Evolutionary conservation across 2,888 invertebrate species (phyloP).

Genomic region (Drosophila mayaguana): DNA sequence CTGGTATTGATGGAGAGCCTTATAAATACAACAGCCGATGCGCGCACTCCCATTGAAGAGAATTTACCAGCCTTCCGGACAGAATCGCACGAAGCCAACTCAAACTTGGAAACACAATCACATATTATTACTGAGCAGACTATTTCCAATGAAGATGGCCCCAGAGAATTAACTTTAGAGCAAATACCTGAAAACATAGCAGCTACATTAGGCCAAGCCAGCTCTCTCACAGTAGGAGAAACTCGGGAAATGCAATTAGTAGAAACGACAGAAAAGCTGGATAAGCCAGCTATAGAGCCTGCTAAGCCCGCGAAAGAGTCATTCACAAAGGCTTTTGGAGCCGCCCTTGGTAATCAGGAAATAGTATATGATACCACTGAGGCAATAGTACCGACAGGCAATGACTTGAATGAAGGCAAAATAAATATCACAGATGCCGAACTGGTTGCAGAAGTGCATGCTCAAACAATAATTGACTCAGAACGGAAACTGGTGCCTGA

Average conservation of each 20-base stretch:
- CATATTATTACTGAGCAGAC: conserved; percentile 87
- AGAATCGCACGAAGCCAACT: conserved; percentile 86
- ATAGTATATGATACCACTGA: conserved; percentile 86
- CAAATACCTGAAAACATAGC: conserved; percentile 37
- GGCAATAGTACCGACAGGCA: conserved; percentile 39
- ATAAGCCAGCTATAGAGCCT: conserved; percentile 86
- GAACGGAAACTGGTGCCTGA: conserved; percentile 84
- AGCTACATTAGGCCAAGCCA: conserved; percentile 36
- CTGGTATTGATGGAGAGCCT: conserved; percentile 87
- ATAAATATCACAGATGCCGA: conserved; percentile 86
- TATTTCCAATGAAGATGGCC: conserved; percentile 64
- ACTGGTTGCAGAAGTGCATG: conserved; percentile 87
- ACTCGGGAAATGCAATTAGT: conserved; percentile 45
- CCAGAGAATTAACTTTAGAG: conserved; percentile 16
- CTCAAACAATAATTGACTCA: conserved; percentile 88
- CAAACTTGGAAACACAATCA: conserved; percentile 88
- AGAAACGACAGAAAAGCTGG: conserved; percentile 44
- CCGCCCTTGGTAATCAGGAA: conserved; percentile 88
- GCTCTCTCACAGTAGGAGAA: conserved; percentile 56
- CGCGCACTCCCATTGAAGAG: conserved; percentile 88
- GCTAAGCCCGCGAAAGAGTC: conserved; percentile 84
- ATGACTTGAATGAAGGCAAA: conserved; percentile 85
- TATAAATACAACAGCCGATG: conserved; percentile 87
- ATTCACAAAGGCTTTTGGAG: conserved; percentile 87
- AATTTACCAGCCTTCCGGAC: conserved; percentile 83